A percentile compares a stretch with the other conserved stretches of the same genome.
phyloP scores from a whole-genome alignment of 1,140 invertebrate species.

The Rhagoletis zephyria region DNA sequence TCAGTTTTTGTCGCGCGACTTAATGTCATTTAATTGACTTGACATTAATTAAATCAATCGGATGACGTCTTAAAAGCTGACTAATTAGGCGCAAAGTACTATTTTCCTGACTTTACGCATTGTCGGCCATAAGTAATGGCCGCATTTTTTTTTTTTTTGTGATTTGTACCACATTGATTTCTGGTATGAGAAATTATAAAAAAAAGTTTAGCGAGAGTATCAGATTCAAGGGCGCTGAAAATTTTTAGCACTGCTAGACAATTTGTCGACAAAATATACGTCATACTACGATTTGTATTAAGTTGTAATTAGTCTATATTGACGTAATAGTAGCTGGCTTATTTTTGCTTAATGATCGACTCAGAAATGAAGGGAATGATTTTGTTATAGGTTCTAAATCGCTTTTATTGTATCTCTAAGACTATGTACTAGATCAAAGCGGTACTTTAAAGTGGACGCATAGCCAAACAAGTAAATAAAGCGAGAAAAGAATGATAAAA shows the following conservation, averaged over 20 bases:
- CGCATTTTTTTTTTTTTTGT: not conserved
- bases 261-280: not conserved
- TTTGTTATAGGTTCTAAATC: too few species aligned
- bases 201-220: not conserved
- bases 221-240: not conserved
- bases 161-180: conserved; percentile 22
- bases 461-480: too few species aligned
- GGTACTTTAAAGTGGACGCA: too few species aligned
- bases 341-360: too few species aligned
- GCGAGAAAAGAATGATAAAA: too few species aligned
- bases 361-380: too few species aligned
- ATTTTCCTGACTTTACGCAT: conserved; percentile 27
- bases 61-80: not conserved
- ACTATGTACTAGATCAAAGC: too few species aligned
- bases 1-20: conserved; percentile 32
- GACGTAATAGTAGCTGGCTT: too few species aligned
- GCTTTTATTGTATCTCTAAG: too few species aligned
- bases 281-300: not conserved
- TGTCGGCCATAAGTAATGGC: not conserved
- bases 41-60: conserved; percentile 28
- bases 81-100: conserved; percentile 46
- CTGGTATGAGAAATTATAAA: not conserved
- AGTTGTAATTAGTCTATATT: too few species aligned
- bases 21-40: conserved; percentile 11
- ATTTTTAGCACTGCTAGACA: not conserved